These are phyloP conservation scores for Campylomormyrus tamandua DNA, from an alignment of 2,113 vertebrate genomes.

Conservation along the genomic window DNA sequence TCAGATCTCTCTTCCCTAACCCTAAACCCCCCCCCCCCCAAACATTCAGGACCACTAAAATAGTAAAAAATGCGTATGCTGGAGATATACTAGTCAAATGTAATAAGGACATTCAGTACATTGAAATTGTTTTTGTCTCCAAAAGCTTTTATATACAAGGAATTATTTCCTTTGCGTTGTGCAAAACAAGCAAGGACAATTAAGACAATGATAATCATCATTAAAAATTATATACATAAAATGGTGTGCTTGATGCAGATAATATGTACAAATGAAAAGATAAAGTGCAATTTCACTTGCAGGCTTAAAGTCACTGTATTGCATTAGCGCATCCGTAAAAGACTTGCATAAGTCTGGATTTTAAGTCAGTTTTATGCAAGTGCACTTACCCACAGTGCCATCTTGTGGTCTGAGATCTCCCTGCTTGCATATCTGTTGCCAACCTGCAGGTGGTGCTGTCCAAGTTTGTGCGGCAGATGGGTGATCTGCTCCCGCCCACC, in stretches of 20 bases:
- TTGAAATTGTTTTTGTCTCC: not conserved
- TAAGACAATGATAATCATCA: not conserved
- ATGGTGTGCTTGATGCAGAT: not conserved
- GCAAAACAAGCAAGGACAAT: not conserved
- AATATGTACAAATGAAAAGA: not conserved
- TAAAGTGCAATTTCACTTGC: not conserved
- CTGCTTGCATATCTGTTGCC: not conserved
- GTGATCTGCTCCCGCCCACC: conserved; percentile 86
- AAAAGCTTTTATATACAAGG: not conserved
- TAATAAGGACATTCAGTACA: not conserved
- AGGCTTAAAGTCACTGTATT: not conserved
- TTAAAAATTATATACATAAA: not conserved
- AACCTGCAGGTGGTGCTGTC: conserved; percentile 84
- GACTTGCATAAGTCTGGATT: no score
- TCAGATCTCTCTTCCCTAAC: no score
- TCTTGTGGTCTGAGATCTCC: not conserved
- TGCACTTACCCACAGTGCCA: not conserved
- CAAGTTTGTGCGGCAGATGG: conserved; percentile 98
- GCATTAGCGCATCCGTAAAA: not conserved
- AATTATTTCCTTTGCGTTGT: not conserved
- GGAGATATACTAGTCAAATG: not conserved
- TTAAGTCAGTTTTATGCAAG: not conserved
- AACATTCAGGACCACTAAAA: not conserved
- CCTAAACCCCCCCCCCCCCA: no score
- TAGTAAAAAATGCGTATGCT: not conserved